phyloP scores from a whole-genome alignment of 2,888 invertebrate genomes.

The Ypsolopha sequella region DNA sequence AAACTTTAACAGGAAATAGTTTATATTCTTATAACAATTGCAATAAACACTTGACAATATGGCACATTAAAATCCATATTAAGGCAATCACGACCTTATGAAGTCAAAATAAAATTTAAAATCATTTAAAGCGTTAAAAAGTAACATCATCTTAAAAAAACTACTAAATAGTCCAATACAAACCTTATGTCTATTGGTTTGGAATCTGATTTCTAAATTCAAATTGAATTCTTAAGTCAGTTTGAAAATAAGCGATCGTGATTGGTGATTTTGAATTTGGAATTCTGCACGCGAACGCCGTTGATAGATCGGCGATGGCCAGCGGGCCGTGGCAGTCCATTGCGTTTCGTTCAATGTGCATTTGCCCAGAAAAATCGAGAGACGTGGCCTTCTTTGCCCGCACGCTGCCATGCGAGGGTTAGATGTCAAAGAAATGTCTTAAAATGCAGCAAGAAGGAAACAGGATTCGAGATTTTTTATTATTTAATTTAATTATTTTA shows the following conservation, averaged over 20 bases:
- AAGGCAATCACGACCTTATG: no score
- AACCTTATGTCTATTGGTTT: conserved; percentile 53
- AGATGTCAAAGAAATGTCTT: not conserved
- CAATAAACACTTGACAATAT: no score
- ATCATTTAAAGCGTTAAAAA: no score
- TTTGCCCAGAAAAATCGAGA: conserved; percentile 62
- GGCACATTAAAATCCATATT: no score
- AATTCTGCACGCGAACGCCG: conserved; percentile 52
- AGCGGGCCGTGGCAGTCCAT: conserved; percentile 23
- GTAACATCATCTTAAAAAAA: no score
- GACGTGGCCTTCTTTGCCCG: conserved; percentile 35
- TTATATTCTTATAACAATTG: no score
- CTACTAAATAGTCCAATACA: conserved; percentile 28
- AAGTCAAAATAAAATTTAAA: no score
- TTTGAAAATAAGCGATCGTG: conserved; percentile 35
- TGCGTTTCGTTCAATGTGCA: conserved; percentile 36
- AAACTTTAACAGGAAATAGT: no score
- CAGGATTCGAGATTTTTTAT: no score
- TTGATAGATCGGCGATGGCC: conserved; percentile 62
- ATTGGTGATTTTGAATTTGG: conserved; percentile 61
- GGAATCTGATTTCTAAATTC: conserved; percentile 52
- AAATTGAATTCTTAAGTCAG: conserved; percentile 35
- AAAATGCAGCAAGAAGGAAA: not conserved
- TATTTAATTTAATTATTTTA: no score
- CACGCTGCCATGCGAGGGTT: not conserved